Percentiles rank a stretch among this genome's conserved stretches.
phyloP scores from a whole-genome alignment of 2,888 invertebrate species.

The Boloria selene region DNA sequence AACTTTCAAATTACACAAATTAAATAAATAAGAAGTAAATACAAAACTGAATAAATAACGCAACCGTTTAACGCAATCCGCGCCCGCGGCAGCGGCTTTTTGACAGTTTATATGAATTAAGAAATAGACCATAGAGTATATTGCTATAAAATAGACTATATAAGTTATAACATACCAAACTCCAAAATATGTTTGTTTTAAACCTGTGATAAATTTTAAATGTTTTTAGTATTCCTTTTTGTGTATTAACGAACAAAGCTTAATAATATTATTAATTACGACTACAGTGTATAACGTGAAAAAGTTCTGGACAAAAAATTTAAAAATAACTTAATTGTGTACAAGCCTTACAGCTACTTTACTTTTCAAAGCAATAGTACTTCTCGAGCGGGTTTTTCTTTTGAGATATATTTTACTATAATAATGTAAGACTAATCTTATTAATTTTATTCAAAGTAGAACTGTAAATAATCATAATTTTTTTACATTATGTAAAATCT shows the following conservation, averaged over 20 bases:
- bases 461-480: neutral
- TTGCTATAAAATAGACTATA: too few species aligned
- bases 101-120: neutral
- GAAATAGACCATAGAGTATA: too few species aligned
- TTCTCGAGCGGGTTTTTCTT: slow-evolving; percentile 26
- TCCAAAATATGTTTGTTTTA: too few species aligned
- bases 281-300: neutral
- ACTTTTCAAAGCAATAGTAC: slow-evolving; percentile 30
- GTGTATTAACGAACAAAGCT: too few species aligned
- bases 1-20: neutral
- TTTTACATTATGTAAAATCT: too few species aligned
- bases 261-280: neutral
- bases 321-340: slow-evolving; percentile 1
- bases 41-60: neutral
- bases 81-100: slow-evolving; percentile 9
- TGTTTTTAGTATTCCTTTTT: too few species aligned
- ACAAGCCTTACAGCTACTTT: slow-evolving; percentile 24
- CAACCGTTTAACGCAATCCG: neutral
- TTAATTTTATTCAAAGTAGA: neutral
- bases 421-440: neutral
- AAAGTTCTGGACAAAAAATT: neutral
- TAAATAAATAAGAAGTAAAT: neutral
- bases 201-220: too few species aligned
- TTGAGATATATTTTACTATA: slow-evolving; percentile 11
- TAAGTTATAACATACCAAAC: too few species aligned